A percentile compares a stretch with the other conserved stretches of the same genome.
Evolutionary conservation across 2,797 vertebrate genomes (phyloP).

Genomic region (Gambusia yucatana): DNA sequence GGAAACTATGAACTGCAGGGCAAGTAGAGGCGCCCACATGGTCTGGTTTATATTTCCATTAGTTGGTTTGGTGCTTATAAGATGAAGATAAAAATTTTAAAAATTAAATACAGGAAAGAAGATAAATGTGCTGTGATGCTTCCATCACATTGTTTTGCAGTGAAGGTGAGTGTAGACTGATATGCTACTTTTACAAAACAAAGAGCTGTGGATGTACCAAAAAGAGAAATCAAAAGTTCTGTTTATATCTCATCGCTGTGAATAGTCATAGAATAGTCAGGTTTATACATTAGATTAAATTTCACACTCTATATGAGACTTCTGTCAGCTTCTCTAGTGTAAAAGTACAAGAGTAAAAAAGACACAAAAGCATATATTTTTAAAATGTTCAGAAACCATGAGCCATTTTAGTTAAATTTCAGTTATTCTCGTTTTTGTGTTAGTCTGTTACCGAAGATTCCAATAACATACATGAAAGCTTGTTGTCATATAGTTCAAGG

Average conservation of each 20-base stretch:
- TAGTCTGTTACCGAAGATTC: too few species aligned
- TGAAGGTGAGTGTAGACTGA: too few species aligned
- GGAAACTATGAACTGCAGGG: background rate
- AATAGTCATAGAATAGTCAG: too few species aligned
- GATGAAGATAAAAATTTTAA: background rate
- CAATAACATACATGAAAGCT: background rate
- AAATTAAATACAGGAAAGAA: background rate
- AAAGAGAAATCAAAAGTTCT: background rate
- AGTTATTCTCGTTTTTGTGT: background rate
- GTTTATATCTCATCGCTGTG: background rate
- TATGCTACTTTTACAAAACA: too few species aligned
- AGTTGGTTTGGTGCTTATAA: background rate
- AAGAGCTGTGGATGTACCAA: background rate
- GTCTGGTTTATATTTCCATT: background rate
- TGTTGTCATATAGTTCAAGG: background rate
- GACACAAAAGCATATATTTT: background rate
- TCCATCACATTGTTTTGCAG: too few species aligned
- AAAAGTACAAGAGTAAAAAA: too few species aligned
- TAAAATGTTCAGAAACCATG: background rate
- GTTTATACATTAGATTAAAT: too few species aligned
- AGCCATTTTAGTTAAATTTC: background rate
- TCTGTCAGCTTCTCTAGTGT: background rate
- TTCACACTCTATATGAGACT: background rate
- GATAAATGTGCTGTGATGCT: too few species aligned
- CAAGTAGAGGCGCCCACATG: too few species aligned